Conservation (phyloP, 2,113 vertebrate genomes). For the Anhinga anhinga region DNA sequence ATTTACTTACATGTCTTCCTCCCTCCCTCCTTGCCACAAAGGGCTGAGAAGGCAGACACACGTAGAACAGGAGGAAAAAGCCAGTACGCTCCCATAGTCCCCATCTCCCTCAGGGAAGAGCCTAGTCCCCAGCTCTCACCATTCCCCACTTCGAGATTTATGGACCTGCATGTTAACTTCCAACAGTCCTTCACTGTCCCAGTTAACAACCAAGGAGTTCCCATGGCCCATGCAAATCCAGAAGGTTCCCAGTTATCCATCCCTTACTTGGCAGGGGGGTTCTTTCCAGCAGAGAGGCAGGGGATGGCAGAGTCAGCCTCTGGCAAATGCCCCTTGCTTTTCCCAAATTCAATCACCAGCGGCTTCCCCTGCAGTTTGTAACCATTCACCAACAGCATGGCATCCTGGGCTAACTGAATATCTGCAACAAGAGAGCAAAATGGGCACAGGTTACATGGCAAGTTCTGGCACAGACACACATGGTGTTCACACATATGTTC, state of each 20-base stretch:
- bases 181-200: not conserved
- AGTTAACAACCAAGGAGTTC: not conserved
- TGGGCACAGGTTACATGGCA: not conserved
- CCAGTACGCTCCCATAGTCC: not conserved
- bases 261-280: conserved; percentile 9
- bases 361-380: conserved; percentile 87
- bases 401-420: conserved; percentile 71
- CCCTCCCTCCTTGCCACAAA: not conserved
- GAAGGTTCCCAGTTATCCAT: not conserved
- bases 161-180: not conserved
- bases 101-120: not conserved
- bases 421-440: conserved; percentile 72
- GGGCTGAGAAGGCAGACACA: not conserved
- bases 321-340: conserved; percentile 53
- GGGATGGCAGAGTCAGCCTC: not conserved
- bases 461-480: not conserved
- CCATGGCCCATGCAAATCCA: not conserved
- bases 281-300: conserved; percentile 9
- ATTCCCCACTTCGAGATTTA: not conserved
- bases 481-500: not conserved
- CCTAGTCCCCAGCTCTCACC: not conserved
- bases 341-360: conserved; percentile 89
- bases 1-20: conserved; percentile 11
- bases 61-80: not conserved
- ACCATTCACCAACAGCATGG: conserved; percentile 83